phyloP scores from a whole-genome alignment of 2,888 invertebrate genomes.

The Neocrepidodera transversa region DNA sequence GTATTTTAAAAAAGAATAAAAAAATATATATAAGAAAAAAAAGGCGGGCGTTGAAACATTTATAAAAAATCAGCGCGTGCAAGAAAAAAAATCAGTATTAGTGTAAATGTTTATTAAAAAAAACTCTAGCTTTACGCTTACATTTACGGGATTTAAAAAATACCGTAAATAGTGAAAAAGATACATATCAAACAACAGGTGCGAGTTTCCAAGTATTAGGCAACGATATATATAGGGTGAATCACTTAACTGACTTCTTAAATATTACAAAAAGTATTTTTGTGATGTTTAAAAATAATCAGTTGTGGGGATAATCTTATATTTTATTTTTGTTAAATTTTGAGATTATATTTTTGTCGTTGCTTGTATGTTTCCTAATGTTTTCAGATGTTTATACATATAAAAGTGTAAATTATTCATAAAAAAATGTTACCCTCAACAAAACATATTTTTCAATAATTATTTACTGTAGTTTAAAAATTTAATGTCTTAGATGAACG shows the following conservation, averaged over 20 bases:
- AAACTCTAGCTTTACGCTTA: slow-evolving; percentile 32
- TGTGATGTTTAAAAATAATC: not conserved
- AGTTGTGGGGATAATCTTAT: not conserved
- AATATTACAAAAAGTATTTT: too few relatives aligned
- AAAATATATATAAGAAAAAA: slow-evolving; percentile 41
- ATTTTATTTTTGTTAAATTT: slow-evolving; percentile 31
- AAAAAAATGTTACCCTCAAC: slow-evolving; percentile 19
- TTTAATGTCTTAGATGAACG: not conserved
- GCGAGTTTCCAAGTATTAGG: slow-evolving; percentile 30
- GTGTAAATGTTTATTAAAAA: slow-evolving; percentile 21
- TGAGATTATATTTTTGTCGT: slow-evolving; percentile 29
- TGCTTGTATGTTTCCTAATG: slow-evolving; percentile 33
- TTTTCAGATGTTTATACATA: slow-evolving; percentile 32
- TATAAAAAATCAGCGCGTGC: slow-evolving; percentile 48
- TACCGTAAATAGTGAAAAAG: slow-evolving; percentile 37
- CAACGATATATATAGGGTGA: slow-evolving; percentile 37
- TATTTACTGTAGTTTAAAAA: not conserved
- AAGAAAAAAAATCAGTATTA: slow-evolving; percentile 48
- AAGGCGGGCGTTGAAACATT: slow-evolving; percentile 46
- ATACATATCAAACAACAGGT: slow-evolving; percentile 44
- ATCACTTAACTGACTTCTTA: slow-evolving; percentile 7
- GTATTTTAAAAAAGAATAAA: slow-evolving; percentile 42
- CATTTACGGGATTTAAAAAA: slow-evolving; percentile 22
- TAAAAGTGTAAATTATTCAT: slow-evolving; percentile 27
- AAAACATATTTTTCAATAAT: not conserved